Evolutionary conservation across 1,140 invertebrate species (phyloP), one percentile per base, ranked within the genome.

Genomic region (Camponotus vicinus): DNA sequence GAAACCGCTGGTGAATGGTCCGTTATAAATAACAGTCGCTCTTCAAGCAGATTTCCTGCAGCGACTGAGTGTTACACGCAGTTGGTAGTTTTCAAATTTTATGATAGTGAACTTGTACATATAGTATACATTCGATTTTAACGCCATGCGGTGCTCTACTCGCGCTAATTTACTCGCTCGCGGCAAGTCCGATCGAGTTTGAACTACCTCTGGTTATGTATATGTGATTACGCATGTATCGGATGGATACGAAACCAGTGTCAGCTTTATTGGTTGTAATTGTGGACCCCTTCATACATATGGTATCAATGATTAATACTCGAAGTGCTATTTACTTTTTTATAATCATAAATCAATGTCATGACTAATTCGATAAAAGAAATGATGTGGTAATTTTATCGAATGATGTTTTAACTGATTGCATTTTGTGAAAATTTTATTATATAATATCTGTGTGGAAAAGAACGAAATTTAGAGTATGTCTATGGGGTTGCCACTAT

Each of bases 71-170:
- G 90, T 91, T 91, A 77, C 15, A 52, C 52, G 63, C 80, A 91
- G 79, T 89, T 89, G 86, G 55, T 66, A 80, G 32, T 88, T 90
- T 91, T 88, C 64, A 91, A 88, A 90, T 88, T 91, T 91, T 91
- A 89, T 75, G 67, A 57, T 85, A 86, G 27, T 63, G 32, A 86
- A 83, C 66, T 85, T 91, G 57, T 91, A 83, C 52, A 87, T 70
- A 87, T 88, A 80, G 64, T 85, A 73, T 66, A 67, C 21, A 67
- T 32, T 45, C 64, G 34, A 85, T 90, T 88, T 78, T 85, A 77
- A 82, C 21, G 37, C 49, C 6, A 37, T 66, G 71, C 57, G 59
- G 55, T 21, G 61, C 69, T 79, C 57, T 84, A 27, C 55, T 83
- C 32, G 67, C 57, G 76, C 59, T 63, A 83, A 80, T 86, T 83